A percentile compares a stretch with the other conserved stretches of the same genome.
Evolutionary conservation across 2,113 vertebrate species (phyloP).

Genomic region (Mastomys natalensis): DNA sequence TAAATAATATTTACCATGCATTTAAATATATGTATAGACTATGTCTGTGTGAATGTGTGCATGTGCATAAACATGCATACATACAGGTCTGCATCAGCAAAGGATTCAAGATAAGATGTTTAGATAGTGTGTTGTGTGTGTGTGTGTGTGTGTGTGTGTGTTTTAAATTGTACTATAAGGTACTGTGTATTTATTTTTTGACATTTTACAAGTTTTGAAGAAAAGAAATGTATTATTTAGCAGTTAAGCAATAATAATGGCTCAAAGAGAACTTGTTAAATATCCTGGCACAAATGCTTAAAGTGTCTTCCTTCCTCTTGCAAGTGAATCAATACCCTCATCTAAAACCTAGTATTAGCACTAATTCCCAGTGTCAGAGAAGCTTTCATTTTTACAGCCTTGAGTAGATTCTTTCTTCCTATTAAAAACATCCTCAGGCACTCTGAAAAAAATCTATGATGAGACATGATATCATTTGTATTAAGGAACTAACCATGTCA

Average conservation of each 20-base stretch:
- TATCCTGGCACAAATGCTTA: neutral
- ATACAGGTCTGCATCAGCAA: neutral
- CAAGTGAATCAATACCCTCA: neutral
- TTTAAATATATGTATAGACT: neutral
- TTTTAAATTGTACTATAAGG: neutral
- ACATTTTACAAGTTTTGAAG: neutral
- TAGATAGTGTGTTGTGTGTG: neutral
- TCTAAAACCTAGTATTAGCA: constrained; percentile 37
- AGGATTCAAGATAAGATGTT: neutral
- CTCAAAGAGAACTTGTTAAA: neutral
- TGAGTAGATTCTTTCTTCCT: neutral
- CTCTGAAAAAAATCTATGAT: constrained; percentile 6
- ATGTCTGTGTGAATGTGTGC: neutral
- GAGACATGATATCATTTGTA: neutral
- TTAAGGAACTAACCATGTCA: neutral
- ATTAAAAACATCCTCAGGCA: neutral
- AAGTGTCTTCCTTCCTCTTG: neutral
- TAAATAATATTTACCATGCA: neutral
- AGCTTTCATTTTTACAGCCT: neutral
- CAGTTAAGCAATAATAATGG: neutral
- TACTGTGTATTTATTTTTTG: neutral
- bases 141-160: no score
- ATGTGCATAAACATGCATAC: neutral
- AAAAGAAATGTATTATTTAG: neutral
- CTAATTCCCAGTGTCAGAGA: constrained; percentile 23